phyloP scores from a whole-genome alignment of 2,113 vertebrate genomes.

The Ceyx melanurus region DNA sequence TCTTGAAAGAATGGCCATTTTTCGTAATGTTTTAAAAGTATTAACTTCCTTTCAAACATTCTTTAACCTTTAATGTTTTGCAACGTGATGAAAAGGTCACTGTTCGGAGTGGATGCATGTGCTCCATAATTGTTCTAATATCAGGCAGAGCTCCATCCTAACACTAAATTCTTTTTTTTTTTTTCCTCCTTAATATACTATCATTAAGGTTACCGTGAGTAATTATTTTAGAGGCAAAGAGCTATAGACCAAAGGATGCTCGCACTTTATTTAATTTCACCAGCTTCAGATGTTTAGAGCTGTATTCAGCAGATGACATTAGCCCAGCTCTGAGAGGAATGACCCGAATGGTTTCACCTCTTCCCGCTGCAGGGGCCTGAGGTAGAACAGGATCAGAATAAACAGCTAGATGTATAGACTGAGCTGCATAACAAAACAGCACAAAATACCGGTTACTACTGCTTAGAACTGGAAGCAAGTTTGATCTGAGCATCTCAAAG shows the following conservation, averaged over 20 bases:
- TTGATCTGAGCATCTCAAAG: not conserved
- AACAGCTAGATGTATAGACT: not conserved
- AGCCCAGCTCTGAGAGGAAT: constrained; percentile 18
- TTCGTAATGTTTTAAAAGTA: constrained; percentile 71
- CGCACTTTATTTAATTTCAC: constrained; percentile 50
- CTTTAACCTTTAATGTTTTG: constrained; percentile 81
- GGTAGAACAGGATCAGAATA: not conserved
- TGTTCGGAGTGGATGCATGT: constrained; percentile 69
- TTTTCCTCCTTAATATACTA: not conserved
- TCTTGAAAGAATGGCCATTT: constrained; percentile 52
- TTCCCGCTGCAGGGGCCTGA: not conserved
- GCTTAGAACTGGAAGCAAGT: not conserved
- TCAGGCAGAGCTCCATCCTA: constrained; percentile 53
- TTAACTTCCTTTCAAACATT: constrained; percentile 78
- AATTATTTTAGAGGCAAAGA: constrained; percentile 39
- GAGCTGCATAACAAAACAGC: not conserved
- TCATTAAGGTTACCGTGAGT: constrained; percentile 42
- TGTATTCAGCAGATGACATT: constrained; percentile 23
- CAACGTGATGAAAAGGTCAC: constrained; percentile 80
- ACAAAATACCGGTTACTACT: not conserved
- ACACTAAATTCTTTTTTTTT: constrained; percentile 19
- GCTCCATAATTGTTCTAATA: constrained; percentile 69
- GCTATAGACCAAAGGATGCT: constrained; percentile 51
- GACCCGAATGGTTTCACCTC: not conserved
- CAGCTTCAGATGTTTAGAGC: constrained; percentile 23